Evolutionary conservation across 2,797 vertebrate species (phyloP), one percentile per base, ranked within the genome.

Genomic region (Chelmon rostratus): DNA sequence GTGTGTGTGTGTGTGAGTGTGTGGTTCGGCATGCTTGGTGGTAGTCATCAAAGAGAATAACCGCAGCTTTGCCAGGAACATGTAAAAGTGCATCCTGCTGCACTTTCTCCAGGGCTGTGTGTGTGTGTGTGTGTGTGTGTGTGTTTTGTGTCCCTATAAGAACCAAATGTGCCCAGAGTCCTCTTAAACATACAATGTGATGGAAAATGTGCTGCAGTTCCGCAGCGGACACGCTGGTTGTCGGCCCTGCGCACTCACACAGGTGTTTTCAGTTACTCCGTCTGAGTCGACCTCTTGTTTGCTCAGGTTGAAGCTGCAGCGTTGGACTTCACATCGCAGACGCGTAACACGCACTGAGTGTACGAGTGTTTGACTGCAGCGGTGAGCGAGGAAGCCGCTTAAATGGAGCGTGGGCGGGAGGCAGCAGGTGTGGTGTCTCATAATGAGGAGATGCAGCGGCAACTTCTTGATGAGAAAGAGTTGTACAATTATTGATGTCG

Each of bases 31-130:
- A 61, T 81, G 70, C 79, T 57, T 79, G 66, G 71, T 78, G 81
- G 84, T 74, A 83, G 56, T 82, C 85, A 86, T 90, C 83, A 92
- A 86, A 89, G 54, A 70, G 31, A 82, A 74, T 31, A 79, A 88
- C 88, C 83, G 58, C 85, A 89, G 83, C 83, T 80, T 77, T 92
- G 86, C 88, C 88, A 84, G 83, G 82, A 92, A 88, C 78, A 85
- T 83, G 72, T 68, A 81, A 84, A 83, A 83, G 76, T 74, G 46
- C 81, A 82, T 88, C 85, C 86, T 82, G 83, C 57, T 87, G 74
- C 65, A 90, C 86, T 89, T 89, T 91, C 88, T 83, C 86, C 47
- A 63, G 15, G 15, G 49, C 21, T 35, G 1, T 13, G 40, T 50
- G 33, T 28, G 52, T 63, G 10, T 46, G 37, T 67, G 28, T 65